Evolutionary conservation across 2,113 vertebrate genomes (phyloP).

Genomic region (Pardalotus punctatus): DNA sequence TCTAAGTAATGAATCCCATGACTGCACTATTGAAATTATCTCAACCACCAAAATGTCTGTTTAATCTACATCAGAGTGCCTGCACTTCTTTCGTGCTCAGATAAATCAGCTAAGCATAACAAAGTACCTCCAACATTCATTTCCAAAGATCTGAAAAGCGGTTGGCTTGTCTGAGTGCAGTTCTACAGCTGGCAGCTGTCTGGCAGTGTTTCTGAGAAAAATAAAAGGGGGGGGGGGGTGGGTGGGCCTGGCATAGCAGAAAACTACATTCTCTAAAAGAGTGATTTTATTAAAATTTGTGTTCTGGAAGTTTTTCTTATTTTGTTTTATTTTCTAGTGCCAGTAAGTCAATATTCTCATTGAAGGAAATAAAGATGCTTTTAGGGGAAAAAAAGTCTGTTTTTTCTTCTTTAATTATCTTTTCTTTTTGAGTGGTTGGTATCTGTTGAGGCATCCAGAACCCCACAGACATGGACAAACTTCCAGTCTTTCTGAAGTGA

Average conservation of each 20-base stretch:
- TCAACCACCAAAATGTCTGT: slow-evolving; percentile 52
- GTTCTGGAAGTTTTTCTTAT: not conserved
- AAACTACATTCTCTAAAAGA: not conserved
- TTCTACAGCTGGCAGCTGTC: not conserved
- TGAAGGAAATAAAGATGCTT: not conserved
- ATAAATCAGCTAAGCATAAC: slow-evolving; percentile 56
- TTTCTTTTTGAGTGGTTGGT: not conserved
- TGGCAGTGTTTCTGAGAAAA: not conserved
- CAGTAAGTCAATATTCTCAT: not conserved
- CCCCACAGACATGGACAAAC: not conserved
- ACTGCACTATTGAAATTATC: slow-evolving; percentile 46
- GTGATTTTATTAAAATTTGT: not conserved
- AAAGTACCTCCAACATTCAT: slow-evolving; percentile 17
- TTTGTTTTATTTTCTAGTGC: not conserved
- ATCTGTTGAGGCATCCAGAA: not conserved
- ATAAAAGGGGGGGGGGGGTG: not conserved
- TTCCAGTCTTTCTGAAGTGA: not conserved
- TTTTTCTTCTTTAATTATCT: not conserved
- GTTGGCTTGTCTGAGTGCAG: slow-evolving; percentile 4
- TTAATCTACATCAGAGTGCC: slow-evolving; percentile 47
- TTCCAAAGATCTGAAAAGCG: slow-evolving; percentile 36
- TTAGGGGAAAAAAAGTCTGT: not conserved
- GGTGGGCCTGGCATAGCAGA: no score
- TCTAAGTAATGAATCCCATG: slow-evolving; percentile 19
- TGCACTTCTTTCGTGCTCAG: slow-evolving; percentile 20